Base-by-base conservation (phyloP, 2,797 vertebrate genomes). In the Euphonia xanthogaster region DNA sequence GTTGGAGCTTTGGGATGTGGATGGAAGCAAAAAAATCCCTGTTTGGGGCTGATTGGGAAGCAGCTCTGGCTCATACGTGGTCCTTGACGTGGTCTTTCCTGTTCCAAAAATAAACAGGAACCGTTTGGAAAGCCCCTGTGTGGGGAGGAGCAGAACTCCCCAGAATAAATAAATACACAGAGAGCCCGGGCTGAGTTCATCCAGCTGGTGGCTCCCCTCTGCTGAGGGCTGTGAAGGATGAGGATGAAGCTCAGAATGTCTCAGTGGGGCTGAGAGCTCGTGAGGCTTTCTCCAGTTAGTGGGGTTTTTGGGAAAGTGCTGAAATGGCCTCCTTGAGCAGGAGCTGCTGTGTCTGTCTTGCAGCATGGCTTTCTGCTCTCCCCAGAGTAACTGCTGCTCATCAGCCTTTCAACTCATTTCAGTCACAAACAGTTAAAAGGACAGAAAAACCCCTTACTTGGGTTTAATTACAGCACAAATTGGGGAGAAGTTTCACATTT, bases 71-170 rank as follows among this genome's bases (percentile, higher is more conserved):
- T 94, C 94, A 95, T 91, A 76, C 86, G 68, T 14, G 89, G 50
- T 92, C 85, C 68, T 91, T 94, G 93, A 95, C 39, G 13, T 4
- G 24, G 42, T 84, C 75, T 72, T 94, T 96, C 93, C 93, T 82
- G 75, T 87, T 27, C 65, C 76, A 37, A 93, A 96, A 91, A 91
- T 94, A 95, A 96, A 92, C 93, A 94, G 89, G 91, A 94, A 73
- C 68, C 0, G 22, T 85, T 93, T 93, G 94, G 89, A 94, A 94
- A 91, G 84, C 67, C 91, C 94, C 87, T 48, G 18, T 1, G 5
- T 0, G 0, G 72, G 60, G 82, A 90, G 76, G 66, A 85, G 86
- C 58, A 65, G 94, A 75, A 66, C 15, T 35, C 60, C 51, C 67
- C 84, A 85, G 74, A 82, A 92, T 67, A 89, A 95, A 95, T 71